phyloP scores from a whole-genome alignment of 2,888 invertebrate species.

The Melinaea menophilus region DNA sequence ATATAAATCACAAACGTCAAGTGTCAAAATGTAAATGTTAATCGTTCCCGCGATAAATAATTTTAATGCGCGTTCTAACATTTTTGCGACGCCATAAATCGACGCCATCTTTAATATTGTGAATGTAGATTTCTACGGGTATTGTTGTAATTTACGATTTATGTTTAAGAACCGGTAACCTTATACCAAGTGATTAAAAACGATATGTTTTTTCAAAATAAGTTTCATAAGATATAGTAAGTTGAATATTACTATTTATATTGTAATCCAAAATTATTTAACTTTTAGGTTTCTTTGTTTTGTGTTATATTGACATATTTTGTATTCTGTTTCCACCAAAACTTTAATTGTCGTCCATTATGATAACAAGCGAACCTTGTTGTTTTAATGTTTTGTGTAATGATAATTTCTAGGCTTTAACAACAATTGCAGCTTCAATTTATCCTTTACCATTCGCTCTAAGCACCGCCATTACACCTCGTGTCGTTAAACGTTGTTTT shows the following conservation, averaged over 20 bases:
- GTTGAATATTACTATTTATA: neutral
- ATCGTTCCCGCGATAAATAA: conserved; percentile 14
- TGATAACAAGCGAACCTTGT: neutral
- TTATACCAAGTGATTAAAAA: neutral
- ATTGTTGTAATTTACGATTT: conserved; percentile 6
- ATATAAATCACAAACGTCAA: neutral
- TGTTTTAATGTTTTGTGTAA: neutral
- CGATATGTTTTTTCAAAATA: neutral
- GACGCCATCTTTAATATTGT: conserved; percentile 4
- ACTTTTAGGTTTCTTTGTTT: too few species aligned
- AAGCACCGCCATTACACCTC: conserved; percentile 22
- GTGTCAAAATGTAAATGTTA: conserved; percentile 4
- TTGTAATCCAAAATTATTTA: neutral
- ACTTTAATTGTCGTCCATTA: too few species aligned
- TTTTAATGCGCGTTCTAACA: conserved; percentile 11
- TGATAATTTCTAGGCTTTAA: conserved; percentile 11
- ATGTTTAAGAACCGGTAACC: neutral
- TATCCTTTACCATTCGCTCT: conserved; percentile 13
- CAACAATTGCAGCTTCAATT: neutral
- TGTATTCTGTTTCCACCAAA: too few species aligned
- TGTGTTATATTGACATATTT: too few species aligned
- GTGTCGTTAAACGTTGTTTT: conserved; percentile 36
- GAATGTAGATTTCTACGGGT: conserved; percentile 1
- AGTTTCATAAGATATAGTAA: too few species aligned
- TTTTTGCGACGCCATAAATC: conserved; percentile 1